Base-by-base conservation (phyloP, 2,888 invertebrate genomes). In the Trisateles emortualis region DNA sequence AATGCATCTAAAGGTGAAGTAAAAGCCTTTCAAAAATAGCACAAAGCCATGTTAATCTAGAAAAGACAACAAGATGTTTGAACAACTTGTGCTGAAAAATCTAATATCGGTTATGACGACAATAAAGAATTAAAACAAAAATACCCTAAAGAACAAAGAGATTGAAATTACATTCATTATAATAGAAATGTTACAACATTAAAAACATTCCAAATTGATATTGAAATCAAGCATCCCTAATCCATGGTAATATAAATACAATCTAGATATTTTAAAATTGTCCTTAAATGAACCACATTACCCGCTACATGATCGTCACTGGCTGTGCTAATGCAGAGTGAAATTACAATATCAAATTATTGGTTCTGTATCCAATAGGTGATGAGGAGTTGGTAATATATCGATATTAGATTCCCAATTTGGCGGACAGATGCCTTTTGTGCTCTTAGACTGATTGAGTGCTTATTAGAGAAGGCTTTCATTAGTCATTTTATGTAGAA, bases 281-380 rank as follows among this genome's bases (percentile, higher is more conserved):
- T 36, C 17, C 35, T 24, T 5, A 29, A 1, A 14, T 13, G 1
- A 3, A 17, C n/a, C 2, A 14, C 0, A 16, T 9, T 59, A 0
- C 3, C 50, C 33, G 9, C 47, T n/a, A 67, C 64, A 11, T 22
- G 36, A 39, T 54, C 49, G 44, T 52, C 55, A 52, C 43, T 38
- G 52, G 57, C 55, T 45, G 33, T 46, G 52, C 52, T 61, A 71
- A 68, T 64, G 64, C 61, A 53, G 56, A 70, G 66, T 71, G 61
- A 64, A 71, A 68, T 71, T 71, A 71, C 68, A 68, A 68, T 66
- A 71, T 71, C 59, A 52, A 68, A 71, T 71, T 71, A 68, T 61
- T 56, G 66, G 60, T 54, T 59, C 59, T 44, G 54, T 66, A 68
- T 51, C 59, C 61, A 64, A 58, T 63, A 53, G 61, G 59, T 61